Evolutionary conservation across 2,113 vertebrate genomes (phyloP), one percentile per base, ranked within the genome.

Genomic region (Dipodomys ordii): DNA sequence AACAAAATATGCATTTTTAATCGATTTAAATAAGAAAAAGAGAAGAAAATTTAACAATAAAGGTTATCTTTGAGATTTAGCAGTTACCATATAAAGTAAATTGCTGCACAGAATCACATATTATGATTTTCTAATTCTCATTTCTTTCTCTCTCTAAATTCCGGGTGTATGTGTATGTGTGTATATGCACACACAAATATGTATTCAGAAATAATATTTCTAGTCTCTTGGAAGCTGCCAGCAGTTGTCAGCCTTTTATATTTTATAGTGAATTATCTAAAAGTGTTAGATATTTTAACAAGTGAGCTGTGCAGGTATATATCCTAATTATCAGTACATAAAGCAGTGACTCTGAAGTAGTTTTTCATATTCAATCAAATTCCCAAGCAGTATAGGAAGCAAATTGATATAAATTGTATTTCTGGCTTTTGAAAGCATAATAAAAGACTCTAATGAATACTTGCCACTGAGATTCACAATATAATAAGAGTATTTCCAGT

Each of bases 361-460:
- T 78, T 94, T 88, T 92, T 92, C 81, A 85, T 87, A 82, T 94
- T 94, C 89, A 92, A 13, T 93, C 84, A 93, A 94, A 89, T 94
- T 92, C 35, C 73, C 83, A 88, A 88, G 87, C 88, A 94, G 3
- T 71, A 90, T 32, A 19, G 62, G 84, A 94, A 94, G 72, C 35
- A 94, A 96, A 96, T 90, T 74, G 93, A 94, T 92, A 85, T 76
- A 88, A 93, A 92, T 89, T 95, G 69, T 60, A 84, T 91, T 91
- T 91, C 73, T 93, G 83, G 57, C 84, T 94, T 94, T 82, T 78
- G 35, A 76, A 87, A 95, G 88, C 87, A 44, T 80, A 95, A 96
- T 97, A 87, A 91, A 94, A 85, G 68, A 57, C 49, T 81, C 35
- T 93, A 85, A 93, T 89, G 90, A 95, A 94, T 93, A 82, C 67